phyloP scores from a whole-genome alignment of 1,140 invertebrate genomes.

The Zaprionus ornatus region DNA sequence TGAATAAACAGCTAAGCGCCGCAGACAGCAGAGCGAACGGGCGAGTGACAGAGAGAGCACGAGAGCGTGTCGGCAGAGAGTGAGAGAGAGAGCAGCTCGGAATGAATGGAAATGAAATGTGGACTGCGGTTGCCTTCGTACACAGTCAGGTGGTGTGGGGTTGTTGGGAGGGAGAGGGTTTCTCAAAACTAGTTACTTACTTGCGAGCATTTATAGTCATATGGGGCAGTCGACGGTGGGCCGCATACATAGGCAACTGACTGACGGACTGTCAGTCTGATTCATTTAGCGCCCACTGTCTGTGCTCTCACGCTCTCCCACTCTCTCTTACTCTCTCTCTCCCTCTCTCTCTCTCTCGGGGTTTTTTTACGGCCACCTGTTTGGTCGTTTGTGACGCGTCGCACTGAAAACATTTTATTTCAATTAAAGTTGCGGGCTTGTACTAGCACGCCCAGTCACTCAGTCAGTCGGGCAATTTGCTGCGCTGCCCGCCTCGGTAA shows the following conservation, averaged over 20 bases:
- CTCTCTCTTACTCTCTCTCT: not conserved
- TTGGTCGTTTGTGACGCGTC: constrained; percentile 13
- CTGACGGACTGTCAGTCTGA: constrained; percentile 33
- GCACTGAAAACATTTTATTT: constrained; percentile 66
- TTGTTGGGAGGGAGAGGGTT: not conserved
- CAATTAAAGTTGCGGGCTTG: constrained; percentile 66
- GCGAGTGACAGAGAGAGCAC: constrained; percentile 14
- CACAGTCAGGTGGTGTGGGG: not conserved
- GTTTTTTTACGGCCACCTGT: constrained; percentile 22
- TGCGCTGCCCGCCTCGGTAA: constrained; percentile 16
- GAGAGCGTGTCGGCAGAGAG: constrained; percentile 2
- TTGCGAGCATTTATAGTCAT: constrained; percentile 75
- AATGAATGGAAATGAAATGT: constrained; percentile 70
- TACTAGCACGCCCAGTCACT: constrained; percentile 24
- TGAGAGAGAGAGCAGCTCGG: constrained; percentile 6
- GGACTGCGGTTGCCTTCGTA: constrained; percentile 32
- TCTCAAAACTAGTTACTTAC: constrained; percentile 73
- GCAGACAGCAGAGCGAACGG: not conserved
- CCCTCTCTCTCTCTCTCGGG: not conserved
- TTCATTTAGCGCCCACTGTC: constrained; percentile 33
- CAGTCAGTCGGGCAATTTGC: constrained; percentile 33
- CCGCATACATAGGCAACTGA: constrained; percentile 37
- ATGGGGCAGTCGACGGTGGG: constrained; percentile 55
- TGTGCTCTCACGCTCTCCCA: constrained; percentile 39
- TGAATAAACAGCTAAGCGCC: constrained; percentile 63